These are phyloP conservation scores for Ladona fulva DNA, from an alignment of 1,140 invertebrate species.

Conservation along the genomic window DNA sequence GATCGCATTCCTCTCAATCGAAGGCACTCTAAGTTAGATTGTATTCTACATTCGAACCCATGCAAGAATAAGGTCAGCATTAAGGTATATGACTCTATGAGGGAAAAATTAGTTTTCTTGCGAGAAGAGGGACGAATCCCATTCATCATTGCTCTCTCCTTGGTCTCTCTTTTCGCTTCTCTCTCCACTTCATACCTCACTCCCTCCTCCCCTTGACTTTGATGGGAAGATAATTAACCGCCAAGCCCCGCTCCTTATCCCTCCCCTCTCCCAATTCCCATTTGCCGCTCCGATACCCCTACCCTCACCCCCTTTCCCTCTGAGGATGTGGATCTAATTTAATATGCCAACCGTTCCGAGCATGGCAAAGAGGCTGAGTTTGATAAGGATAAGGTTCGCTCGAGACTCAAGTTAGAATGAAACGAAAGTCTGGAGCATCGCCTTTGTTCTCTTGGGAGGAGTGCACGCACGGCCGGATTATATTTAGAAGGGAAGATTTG, in stretches of 20 bases:
- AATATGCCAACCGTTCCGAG: neutral
- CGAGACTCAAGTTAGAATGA: too few relatives aligned
- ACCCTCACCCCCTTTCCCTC: neutral
- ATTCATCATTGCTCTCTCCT: neutral
- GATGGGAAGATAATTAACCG: slow-evolving; percentile 9
- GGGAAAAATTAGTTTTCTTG: neutral
- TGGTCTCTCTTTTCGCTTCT: neutral
- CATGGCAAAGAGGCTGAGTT: neutral
- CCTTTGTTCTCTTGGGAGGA: too few relatives aligned
- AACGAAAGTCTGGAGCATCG: too few relatives aligned
- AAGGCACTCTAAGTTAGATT: too few relatives aligned
- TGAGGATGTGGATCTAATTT: neutral
- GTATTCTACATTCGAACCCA: too few relatives aligned
- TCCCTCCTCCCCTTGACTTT: neutral
- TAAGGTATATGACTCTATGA: neutral
- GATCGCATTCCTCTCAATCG: too few relatives aligned
- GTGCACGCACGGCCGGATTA: too few relatives aligned
- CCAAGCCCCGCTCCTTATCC: neutral
- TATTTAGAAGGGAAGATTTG: too few relatives aligned
- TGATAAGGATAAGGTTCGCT: neutral
- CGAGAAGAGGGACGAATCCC: neutral
- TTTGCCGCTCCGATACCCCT: neutral
- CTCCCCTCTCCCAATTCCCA: neutral
- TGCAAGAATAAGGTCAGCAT: neutral
- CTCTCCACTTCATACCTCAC: neutral